Conservation (phyloP, 2,797 vertebrate genomes). For the Mus caroli region DNA sequence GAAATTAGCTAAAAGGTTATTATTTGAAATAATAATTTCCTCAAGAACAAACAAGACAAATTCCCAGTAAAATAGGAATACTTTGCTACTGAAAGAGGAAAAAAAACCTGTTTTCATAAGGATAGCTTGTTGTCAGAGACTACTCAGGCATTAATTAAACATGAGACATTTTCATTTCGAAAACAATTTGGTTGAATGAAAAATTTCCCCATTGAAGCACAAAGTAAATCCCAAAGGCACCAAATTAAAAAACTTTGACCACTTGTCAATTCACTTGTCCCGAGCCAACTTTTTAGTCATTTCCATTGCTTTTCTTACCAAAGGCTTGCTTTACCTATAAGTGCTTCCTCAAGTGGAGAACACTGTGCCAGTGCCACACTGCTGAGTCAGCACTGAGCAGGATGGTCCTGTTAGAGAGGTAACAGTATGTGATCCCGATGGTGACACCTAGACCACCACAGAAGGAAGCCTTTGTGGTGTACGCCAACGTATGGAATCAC, state of each 20-base stretch:
- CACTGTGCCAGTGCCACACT: neutral
- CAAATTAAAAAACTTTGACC: neutral
- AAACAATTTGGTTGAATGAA: conserved; percentile 41
- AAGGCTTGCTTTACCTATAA: neutral
- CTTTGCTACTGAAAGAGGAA: neutral
- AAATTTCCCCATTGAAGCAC: neutral
- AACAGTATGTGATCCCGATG: neutral
- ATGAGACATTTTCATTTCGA: neutral
- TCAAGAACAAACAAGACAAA: neutral
- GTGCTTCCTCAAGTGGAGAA: conserved; percentile 25
- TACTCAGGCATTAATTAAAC: neutral
- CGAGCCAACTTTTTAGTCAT: neutral
- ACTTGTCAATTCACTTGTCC: neutral
- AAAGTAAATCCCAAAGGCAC: neutral
- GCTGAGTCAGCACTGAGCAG: neutral
- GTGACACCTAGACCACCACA: neutral
- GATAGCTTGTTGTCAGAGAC: neutral
- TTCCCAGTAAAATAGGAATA: neutral
- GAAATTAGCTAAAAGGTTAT: neutral
- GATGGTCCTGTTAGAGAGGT: neutral
- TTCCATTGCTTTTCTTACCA: conserved; percentile 9
- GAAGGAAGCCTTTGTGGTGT: neutral
- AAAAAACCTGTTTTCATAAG: neutral
- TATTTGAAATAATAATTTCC: conserved; percentile 3
- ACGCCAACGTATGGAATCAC: neutral